Percentiles rank a stretch among this genome's conserved stretches.
These are phyloP conservation scores for Peribatodes rhomboidaria DNA, from an alignment of 2,888 invertebrate genomes.

Conservation along the genomic window DNA sequence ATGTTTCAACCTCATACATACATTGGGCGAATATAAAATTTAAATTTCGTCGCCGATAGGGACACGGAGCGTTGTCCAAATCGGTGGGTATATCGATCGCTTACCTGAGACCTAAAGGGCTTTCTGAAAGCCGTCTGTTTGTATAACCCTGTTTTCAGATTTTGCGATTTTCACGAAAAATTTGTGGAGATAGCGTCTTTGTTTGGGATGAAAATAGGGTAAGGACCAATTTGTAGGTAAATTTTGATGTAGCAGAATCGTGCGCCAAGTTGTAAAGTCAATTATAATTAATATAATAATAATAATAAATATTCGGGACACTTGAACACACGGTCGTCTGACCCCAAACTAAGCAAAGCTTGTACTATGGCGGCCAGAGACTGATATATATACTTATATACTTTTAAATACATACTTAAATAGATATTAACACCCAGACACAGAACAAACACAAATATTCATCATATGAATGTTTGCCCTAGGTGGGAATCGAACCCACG, in stretches of 20 bases:
- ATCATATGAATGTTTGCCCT: too few relatives aligned
- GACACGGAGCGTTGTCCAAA: slow-evolving; percentile 38
- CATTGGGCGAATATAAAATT: slow-evolving; percentile 39
- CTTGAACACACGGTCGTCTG: too few relatives aligned
- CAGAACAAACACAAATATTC: too few relatives aligned
- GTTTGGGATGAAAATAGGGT: neutral
- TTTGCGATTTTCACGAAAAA: slow-evolving; percentile 15
- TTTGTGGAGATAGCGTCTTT: slow-evolving; percentile 11
- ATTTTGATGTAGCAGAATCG: neutral
- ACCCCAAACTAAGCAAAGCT: too few relatives aligned
- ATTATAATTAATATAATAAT: neutral
- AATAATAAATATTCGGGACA: too few relatives aligned
- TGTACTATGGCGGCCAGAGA: too few relatives aligned
- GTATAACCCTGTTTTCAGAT: slow-evolving; percentile 34
- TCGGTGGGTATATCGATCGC: slow-evolving; percentile 41
- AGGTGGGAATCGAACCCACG: too few relatives aligned
- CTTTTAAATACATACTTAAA: too few relatives aligned
- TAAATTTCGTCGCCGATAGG: slow-evolving; percentile 41
- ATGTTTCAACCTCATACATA: slow-evolving; percentile 23
- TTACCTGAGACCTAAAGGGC: slow-evolving; percentile 46
- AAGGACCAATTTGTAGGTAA: neutral
- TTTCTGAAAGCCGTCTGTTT: slow-evolving; percentile 48
- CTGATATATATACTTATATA: too few relatives aligned
- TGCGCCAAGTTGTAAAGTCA: neutral
- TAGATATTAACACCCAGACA: too few relatives aligned